phyloP scores from a whole-genome alignment of 1,140 invertebrate genomes.

The Euschistus heros region DNA sequence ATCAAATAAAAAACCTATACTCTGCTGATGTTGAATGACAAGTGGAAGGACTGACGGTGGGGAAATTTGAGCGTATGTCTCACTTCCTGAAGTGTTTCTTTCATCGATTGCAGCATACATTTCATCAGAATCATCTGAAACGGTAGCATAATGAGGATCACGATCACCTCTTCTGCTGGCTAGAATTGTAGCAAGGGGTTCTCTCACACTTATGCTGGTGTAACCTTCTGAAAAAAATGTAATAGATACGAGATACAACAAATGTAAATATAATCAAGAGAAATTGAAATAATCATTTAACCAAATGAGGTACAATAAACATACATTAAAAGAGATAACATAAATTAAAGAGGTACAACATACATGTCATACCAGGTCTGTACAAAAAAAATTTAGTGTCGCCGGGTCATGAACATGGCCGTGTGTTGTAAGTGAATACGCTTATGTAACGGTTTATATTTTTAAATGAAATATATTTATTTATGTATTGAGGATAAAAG shows the following conservation, averaged over 20 bases:
- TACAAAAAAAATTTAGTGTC: too few relatives aligned
- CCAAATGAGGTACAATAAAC: too few relatives aligned
- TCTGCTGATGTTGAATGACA: slow-evolving; percentile 12
- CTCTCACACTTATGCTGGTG: slow-evolving; percentile 79
- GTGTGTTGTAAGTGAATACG: too few relatives aligned
- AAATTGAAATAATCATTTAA: too few relatives aligned
- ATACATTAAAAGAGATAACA: slow-evolving; percentile 1
- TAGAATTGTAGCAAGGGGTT: slow-evolving; percentile 66
- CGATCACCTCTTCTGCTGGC: slow-evolving; percentile 38
- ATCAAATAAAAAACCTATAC: slow-evolving; percentile 11
- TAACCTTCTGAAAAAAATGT: slow-evolving; percentile 59
- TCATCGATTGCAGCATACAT: slow-evolving; percentile 84
- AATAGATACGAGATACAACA: background rate
- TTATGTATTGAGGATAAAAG: too few relatives aligned
- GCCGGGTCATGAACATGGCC: too few relatives aligned
- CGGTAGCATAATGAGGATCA: slow-evolving; percentile 69
- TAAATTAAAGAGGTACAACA: background rate
- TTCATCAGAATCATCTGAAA: slow-evolving; percentile 79
- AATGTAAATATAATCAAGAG: too few relatives aligned
- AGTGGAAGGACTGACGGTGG: slow-evolving; percentile 40
- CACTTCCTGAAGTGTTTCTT: slow-evolving; percentile 62
- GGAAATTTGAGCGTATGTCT: slow-evolving; percentile 79
- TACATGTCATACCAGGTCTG: too few relatives aligned
- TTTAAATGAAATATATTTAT: too few relatives aligned
- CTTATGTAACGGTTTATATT: too few relatives aligned